Percentiles rank a stretch among this genome's conserved stretches.
Conservation (phyloP, 35 echinoderm and acorn worm genomes). For the Patiria miniata region DNA sequence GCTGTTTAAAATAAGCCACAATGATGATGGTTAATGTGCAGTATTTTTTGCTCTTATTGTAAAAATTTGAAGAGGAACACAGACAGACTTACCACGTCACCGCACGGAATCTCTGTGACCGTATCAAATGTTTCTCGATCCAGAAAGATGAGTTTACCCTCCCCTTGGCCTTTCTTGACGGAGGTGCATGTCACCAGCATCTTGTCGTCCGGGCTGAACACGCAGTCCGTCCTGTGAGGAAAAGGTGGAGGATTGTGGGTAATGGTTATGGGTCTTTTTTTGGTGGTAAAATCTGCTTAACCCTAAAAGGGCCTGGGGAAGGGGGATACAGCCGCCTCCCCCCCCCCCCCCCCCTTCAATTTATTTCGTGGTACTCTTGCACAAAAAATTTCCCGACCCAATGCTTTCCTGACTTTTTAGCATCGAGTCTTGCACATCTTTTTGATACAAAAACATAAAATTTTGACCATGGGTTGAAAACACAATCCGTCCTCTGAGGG, state of each 20-base stretch:
- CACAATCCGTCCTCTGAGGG: too few species aligned
- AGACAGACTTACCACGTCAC: conserved; percentile 61
- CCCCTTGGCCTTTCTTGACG: conserved; percentile 63
- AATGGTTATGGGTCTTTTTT: background rate
- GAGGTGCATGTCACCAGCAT: conserved; percentile 78
- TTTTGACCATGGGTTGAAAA: too few species aligned
- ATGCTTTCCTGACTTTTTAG: too few species aligned
- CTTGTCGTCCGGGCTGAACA: conserved; percentile 92
- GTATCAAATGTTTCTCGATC: conserved; percentile 80
- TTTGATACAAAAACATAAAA: too few species aligned
- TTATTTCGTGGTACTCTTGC: background rate
- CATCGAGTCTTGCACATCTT: too few species aligned
- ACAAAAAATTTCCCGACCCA: too few species aligned
- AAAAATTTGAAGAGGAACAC: background rate
- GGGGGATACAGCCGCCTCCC: background rate
- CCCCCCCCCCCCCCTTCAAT: background rate
- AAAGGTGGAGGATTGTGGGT: background rate
- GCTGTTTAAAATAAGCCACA: too few species aligned
- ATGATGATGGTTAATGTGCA: too few species aligned
- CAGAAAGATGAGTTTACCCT: conserved; percentile 81
- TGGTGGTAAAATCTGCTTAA: background rate
- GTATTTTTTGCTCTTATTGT: too few species aligned
- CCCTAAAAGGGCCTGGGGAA: background rate
- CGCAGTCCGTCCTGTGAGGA: conserved; percentile 72
- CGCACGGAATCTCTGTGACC: conserved; percentile 73